phyloP scores from a whole-genome alignment of 2,888 invertebrate genomes.

The Drosophila gaucha region DNA sequence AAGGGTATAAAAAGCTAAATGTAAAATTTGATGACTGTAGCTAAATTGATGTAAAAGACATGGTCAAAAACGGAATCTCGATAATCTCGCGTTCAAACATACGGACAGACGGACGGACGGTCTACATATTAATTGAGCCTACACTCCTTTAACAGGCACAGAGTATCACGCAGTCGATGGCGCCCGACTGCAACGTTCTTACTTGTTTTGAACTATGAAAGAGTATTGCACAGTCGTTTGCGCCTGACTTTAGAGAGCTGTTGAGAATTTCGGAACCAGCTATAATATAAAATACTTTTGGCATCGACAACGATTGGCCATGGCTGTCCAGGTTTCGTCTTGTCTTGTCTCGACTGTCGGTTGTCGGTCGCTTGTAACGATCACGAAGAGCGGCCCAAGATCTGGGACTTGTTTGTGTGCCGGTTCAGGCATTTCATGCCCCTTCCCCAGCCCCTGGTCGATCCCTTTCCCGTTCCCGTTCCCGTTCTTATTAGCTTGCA shows the following conservation, averaged over 20 bases:
- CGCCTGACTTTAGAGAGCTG: too few relatives aligned
- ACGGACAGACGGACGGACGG: too few relatives aligned
- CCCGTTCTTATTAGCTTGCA: slow-evolving; percentile 82
- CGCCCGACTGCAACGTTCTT: too few relatives aligned
- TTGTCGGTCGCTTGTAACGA: slow-evolving; percentile 51
- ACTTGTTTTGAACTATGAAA: too few relatives aligned
- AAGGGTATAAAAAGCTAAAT: too few relatives aligned
- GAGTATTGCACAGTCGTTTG: not conserved
- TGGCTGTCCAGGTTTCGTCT: slow-evolving; percentile 30
- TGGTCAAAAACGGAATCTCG: too few relatives aligned
- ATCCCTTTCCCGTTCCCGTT: slow-evolving; percentile 17
- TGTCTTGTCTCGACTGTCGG: slow-evolving; percentile 23
- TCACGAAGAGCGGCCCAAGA: slow-evolving; percentile 33
- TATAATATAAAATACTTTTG: slow-evolving; percentile 44
- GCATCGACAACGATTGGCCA: slow-evolving; percentile 50
- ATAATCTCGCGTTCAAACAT: too few relatives aligned
- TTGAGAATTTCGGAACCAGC: slow-evolving; percentile 26
- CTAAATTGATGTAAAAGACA: too few relatives aligned
- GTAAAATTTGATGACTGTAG: too few relatives aligned
- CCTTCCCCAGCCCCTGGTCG: not conserved
- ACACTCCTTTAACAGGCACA: too few relatives aligned
- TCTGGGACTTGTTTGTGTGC: slow-evolving; percentile 40
- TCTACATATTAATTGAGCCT: too few relatives aligned
- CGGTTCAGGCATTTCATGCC: slow-evolving; percentile 1
- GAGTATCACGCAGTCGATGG: too few relatives aligned